Conservation (phyloP, 2,797 vertebrate species). For the Typhlichthys eigenmanni region DNA sequence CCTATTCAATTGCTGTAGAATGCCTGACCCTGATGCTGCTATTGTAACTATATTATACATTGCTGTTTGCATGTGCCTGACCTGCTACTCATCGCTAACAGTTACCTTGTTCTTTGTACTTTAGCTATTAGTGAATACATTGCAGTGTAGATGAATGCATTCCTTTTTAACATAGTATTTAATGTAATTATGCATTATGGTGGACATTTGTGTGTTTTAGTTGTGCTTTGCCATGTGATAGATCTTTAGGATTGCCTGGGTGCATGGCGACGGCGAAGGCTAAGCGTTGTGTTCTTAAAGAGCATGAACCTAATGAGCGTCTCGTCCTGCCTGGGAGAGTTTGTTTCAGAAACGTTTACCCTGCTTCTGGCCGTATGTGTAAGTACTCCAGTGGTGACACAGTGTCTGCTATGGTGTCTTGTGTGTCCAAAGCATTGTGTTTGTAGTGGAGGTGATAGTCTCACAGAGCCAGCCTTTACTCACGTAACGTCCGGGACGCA, state of each 20-base stretch:
- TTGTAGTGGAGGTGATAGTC: neutral
- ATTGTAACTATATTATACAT: slow-evolving; percentile 3
- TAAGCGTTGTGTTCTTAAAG: slow-evolving; percentile 58
- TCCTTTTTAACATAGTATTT: slow-evolving; percentile 15
- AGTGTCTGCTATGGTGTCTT: neutral
- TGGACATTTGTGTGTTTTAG: slow-evolving; percentile 36
- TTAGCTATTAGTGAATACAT: neutral
- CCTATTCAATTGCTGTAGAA: neutral
- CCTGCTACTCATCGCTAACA: slow-evolving; percentile 29
- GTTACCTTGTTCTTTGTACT: neutral
- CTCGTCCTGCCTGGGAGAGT: slow-evolving; percentile 40
- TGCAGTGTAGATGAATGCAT: slow-evolving; percentile 16
- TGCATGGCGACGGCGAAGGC: slow-evolving; percentile 65
- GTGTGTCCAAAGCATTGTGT: slow-evolving; percentile 32
- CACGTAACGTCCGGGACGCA: too few species aligned
- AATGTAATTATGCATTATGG: slow-evolving; percentile 18
- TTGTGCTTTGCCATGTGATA: slow-evolving; percentile 52
- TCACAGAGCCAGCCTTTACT: too few species aligned
- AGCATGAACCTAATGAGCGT: slow-evolving; percentile 63
- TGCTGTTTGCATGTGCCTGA: slow-evolving; percentile 39
- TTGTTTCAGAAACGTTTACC: slow-evolving; percentile 41
- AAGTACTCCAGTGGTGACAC: slow-evolving; percentile 46
- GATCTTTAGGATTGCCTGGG: slow-evolving; percentile 50
- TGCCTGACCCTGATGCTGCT: too few species aligned
- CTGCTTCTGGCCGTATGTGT: slow-evolving; percentile 42